Evolutionary conservation across 2,113 vertebrate genomes (phyloP).

Genomic region (Syngnathus typhle): DNA sequence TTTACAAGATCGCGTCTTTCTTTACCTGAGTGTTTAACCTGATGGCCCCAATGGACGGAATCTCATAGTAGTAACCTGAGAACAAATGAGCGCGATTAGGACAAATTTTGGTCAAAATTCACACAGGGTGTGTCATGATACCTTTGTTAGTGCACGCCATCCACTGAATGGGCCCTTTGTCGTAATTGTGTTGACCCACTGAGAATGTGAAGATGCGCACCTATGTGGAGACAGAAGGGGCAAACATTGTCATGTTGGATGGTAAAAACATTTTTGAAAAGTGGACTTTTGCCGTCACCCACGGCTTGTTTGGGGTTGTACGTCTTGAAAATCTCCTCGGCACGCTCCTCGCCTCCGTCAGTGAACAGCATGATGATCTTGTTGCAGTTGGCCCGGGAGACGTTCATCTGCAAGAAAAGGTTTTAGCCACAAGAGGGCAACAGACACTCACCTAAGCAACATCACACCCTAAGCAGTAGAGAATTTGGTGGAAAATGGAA

Average conservation of each 20-base stretch:
- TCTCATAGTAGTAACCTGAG: conserved; percentile 96
- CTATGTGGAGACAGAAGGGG: conserved; percentile 49
- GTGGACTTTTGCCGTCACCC: background rate
- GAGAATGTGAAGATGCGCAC: conserved; percentile 97
- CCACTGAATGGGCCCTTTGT: conserved; percentile 94
- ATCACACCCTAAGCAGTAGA: background rate
- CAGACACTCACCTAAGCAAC: conserved; percentile 15
- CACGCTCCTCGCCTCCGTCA: conserved; percentile 92
- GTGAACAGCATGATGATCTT: conserved; percentile 99
- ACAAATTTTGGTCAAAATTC: background rate
- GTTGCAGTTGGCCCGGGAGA: conserved; percentile 91
- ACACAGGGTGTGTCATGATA: conserved; percentile 36
- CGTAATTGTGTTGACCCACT: conserved; percentile 96
- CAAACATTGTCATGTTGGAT: background rate
- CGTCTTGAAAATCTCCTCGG: conserved; percentile 86
- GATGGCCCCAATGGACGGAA: conserved; percentile 94
- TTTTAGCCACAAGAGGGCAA: conserved; percentile 44
- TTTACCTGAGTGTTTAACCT: conserved; percentile 94
- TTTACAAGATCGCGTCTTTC: background rate
- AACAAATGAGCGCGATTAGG: conserved; percentile 11
- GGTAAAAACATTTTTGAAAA: background rate
- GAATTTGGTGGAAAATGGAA: no score
- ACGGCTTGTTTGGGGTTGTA: conserved; percentile 88
- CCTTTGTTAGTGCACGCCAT: conserved; percentile 98
- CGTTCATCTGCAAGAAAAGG: conserved; percentile 69